phyloP scores from a whole-genome alignment of 2,113 vertebrate species.

The Istiophorus platypterus region DNA sequence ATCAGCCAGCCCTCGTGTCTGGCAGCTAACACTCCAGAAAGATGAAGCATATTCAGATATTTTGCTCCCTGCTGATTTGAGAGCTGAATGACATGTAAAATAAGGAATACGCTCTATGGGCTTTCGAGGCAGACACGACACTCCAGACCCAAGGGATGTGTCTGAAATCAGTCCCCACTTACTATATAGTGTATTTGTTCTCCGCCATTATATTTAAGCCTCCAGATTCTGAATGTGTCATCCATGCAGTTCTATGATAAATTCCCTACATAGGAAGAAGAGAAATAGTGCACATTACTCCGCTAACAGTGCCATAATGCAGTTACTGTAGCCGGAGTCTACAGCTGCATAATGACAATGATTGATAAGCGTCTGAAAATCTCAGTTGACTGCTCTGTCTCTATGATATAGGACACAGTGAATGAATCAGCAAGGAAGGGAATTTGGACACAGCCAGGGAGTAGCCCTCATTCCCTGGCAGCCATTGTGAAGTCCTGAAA shows the following conservation, averaged over 20 bases:
- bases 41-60: conserved; percentile 31
- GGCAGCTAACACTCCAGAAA: conserved; percentile 39
- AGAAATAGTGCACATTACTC: too few species aligned
- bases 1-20: conserved; percentile 40
- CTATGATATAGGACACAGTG: not conserved
- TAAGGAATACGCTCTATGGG: not conserved
- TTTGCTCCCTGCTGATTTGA: conserved; percentile 36
- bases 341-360: too few species aligned
- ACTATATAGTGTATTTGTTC: not conserved
- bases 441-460: not conserved
- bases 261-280: too few species aligned
- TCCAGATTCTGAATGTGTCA: not conserved
- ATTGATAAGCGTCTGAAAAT: too few species aligned
- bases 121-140: conserved; percentile 14
- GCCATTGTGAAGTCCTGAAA: too few species aligned
- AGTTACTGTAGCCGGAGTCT: not conserved
- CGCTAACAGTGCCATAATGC: not conserved
- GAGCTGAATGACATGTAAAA: conserved; percentile 43
- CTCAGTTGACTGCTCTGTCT: too few species aligned
- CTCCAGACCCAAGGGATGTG: not conserved
- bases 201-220: not conserved
- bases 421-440: not conserved
- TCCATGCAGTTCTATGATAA: not conserved
- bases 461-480: not conserved
- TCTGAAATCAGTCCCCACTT: not conserved